Evolutionary conservation across 2,113 vertebrate genomes (phyloP), one percentile per base, ranked within the genome.

Genomic region (Cryptotis parvus): DNA sequence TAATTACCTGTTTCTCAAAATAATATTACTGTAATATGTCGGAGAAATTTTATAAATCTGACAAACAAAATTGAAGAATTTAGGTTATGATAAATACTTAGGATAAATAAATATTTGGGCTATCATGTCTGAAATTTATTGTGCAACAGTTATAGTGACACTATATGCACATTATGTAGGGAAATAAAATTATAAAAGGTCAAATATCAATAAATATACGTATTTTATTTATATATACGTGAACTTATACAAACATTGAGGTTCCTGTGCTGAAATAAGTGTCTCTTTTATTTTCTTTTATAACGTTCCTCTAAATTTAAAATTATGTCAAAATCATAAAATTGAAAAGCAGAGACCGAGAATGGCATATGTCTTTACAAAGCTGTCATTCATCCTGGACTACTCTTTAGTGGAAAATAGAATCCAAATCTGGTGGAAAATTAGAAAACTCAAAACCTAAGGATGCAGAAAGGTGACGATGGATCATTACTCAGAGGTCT

Each of bases 151-250:
- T 45, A 27, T 63, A 9, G 4, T 20, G 9, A 35, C 39, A 63
- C 63, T 76, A 52, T 20, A 14, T 0, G 43, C 6, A 78, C 24
- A 82, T 63, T 43, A 45, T 6, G 24, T 4, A 73, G 1, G 16
- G 84, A 79, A 73, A 83, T 66, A 69, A 78, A 76, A 84, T 58
- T 37, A 63, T 39, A 82, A 58, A 68, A 52, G 33, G 49, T 45
- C 27, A 75, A 72, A 31, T 76, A 26, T 7, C 35, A 77, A 33
- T 49, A 65, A 49, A 26, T 0, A 29, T 52, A 4, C 29, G 5
- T 41, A 37, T 87, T 43, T 11, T 43, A 5, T 22, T 12, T 20
- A 52, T 75, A 7, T 77, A 2, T 77, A 4, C 33, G 1, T 31
- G 0, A 14, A 12, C 1, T 1, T 55, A 75, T 75, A 31, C 27